Evolutionary conservation across 2,797 vertebrate species (phyloP), one percentile per base, ranked within the genome.

Genomic region (Picus viridis): DNA sequence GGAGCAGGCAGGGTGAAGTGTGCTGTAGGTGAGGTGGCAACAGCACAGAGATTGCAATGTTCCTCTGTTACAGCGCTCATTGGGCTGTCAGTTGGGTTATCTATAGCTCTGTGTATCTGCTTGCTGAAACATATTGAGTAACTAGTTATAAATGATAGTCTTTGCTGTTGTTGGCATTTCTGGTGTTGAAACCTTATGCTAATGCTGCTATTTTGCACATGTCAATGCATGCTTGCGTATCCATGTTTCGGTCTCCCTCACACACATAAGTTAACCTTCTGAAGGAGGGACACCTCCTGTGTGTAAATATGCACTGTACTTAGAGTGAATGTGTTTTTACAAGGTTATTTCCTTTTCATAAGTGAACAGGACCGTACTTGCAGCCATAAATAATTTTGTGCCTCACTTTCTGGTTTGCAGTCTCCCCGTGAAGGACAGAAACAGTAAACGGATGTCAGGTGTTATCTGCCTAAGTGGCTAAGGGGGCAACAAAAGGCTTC

Each of bases 361-460:
- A 80, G 71, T 32, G 71, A 92, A 68, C 93, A 96, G 77, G 92
- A 89, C 74, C 12, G 10, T 81, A 67, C 89, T 89, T 95, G 87
- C 77, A 72, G 80, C 30, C 36, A 56, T 75, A 90, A 94, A 83
- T 83, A 76, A 81, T 62, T 73, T 79, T 70, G 54, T 3, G 34
- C 36, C 53, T 72, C 24, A 14, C 16, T 82, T 73, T 70, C 80
- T 73, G 74, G 61, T 81, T 83, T 88, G 58, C 30, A 43, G 2
- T 67, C 24, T 81, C 32, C 51, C 41, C 14, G 11, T 7, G 1
- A 65, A 59, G 65, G 29, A 12, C 57, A 86, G 56, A 76, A 90
- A 59, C 20, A 73, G 45, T 86, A 83, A 86, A 74, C 12, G 91
- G 72, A 18, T 30, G 26, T 79, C 24, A 53, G 41, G 15, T 36